Evolutionary conservation across 2,888 invertebrate species (phyloP).

Genomic region (Coleophora flavipennella): DNA sequence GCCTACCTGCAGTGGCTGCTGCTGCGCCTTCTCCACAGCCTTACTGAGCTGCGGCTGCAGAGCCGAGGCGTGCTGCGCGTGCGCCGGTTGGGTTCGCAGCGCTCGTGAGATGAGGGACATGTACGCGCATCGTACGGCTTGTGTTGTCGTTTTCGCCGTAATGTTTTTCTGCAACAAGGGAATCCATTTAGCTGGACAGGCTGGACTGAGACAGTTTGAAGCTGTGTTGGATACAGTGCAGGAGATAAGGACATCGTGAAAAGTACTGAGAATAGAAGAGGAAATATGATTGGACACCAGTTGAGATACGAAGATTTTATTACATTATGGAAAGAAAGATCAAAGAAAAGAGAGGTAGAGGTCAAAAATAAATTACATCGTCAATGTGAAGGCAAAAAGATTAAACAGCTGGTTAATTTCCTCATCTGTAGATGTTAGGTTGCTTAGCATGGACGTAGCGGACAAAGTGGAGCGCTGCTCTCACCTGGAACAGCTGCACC

Average conservation of each 20-base stretch:
- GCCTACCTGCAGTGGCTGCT: slow-evolving; percentile 79
- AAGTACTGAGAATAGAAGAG: too few species aligned
- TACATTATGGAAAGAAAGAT: too few species aligned
- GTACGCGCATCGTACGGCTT: slow-evolving; percentile 84
- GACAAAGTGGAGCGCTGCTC: slow-evolving; percentile 13
- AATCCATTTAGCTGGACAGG: too few species aligned
- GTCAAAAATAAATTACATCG: slow-evolving; percentile 83
- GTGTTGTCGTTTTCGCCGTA: slow-evolving; percentile 82
- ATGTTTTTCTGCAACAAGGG: slow-evolving; percentile 76
- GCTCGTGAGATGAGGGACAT: slow-evolving; percentile 81
- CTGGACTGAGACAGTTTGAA: too few species aligned
- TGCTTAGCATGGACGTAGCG: slow-evolving; percentile 44
- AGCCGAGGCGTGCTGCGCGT: slow-evolving; percentile 60
- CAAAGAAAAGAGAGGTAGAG: too few species aligned
- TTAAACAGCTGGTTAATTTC: slow-evolving; percentile 70
- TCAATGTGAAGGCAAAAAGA: slow-evolving; percentile 78
- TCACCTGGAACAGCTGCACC: slow-evolving; percentile 75
- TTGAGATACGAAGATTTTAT: too few species aligned
- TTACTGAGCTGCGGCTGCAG: slow-evolving; percentile 78
- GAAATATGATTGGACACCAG: too few species aligned
- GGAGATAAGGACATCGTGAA: too few species aligned
- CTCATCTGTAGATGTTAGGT: slow-evolving; percentile 75
- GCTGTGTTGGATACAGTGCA: too few species aligned
- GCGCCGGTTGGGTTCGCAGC: slow-evolving; percentile 75
- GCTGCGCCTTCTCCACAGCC: slow-evolving; percentile 81